Evolutionary conservation across 92 coral and sea anemone species (phyloP), one percentile per base, ranked within the genome.

Genomic region (Siderastrea siderea): DNA sequence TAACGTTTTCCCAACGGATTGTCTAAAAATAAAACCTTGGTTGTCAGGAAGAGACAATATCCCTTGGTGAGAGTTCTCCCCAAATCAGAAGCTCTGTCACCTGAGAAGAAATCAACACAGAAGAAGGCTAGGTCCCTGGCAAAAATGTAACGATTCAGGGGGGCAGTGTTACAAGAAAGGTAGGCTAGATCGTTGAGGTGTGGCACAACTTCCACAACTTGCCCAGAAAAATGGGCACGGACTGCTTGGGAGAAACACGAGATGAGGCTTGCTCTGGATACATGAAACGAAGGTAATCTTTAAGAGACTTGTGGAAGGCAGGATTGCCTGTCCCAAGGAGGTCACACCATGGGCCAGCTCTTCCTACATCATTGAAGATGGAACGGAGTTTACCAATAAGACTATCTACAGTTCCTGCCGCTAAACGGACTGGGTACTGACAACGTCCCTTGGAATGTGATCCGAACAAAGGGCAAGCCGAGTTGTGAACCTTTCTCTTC

Each of bases 241-340:
- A 26, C 63, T 86, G 85, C 62, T 86, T 68, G 49, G 90, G 90
- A 11, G 85, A 16, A 5, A 86, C 78, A n/a, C 49, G 85, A 49
- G 89, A 70, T 10, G 64, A 14, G 6, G 85, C 54, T 45, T 85
- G 84, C 54, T 85, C 77, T 44, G 77, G 52, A 11, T 49, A 49
- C 16, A 85, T 49, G 48, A 74, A 86, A 12, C 50, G 62, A 61
- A 77, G 63, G 47, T 86, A 86, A 26, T 57, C 19, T 17, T 49
- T 3, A 16, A 86, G 47, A 44, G 49, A 55, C 9, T 50, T 63
- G 79, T 86, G 70, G 53, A n/a, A 3, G 44, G 67, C 72, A 6
- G 85, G 90, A 61, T 79, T 86, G 4, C 82, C 69, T 4, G 67
- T 53, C 12, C 45, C 66, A 77, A 77, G 38, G 50, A 2, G 82